A percentile compares a stretch with the other conserved stretches of the same genome.
Evolutionary conservation across 2,888 invertebrate genomes (phyloP).

Genomic region (Iselma pallidipennis): DNA sequence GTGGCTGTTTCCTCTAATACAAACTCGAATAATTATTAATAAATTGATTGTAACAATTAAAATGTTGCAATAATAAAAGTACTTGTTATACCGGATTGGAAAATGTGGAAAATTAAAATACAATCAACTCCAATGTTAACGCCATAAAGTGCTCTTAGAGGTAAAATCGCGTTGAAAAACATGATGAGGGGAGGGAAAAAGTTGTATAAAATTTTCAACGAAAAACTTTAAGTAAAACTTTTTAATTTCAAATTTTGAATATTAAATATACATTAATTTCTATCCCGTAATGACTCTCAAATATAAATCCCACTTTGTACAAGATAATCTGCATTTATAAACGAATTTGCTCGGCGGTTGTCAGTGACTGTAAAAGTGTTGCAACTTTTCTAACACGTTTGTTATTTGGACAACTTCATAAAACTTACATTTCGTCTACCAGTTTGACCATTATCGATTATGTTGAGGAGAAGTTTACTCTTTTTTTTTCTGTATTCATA

Average conservation of each 20-base stretch:
- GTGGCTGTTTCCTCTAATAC: constrained; percentile 26
- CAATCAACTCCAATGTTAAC: constrained; percentile 18
- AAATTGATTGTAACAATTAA: constrained; percentile 34
- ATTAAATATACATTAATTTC: constrained; percentile 31
- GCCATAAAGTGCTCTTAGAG: constrained; percentile 24
- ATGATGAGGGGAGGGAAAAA: neutral
- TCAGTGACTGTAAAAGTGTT: too few relatives aligned
- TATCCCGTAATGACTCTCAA: constrained; percentile 23
- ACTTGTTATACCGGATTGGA: constrained; percentile 24
- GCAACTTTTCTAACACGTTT: too few relatives aligned
- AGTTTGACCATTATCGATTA: too few relatives aligned
- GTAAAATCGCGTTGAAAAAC: neutral
- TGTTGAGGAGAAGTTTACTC: too few relatives aligned
- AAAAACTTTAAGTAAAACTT: constrained; percentile 28
- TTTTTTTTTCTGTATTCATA: too few relatives aligned
- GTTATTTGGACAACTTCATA: too few relatives aligned
- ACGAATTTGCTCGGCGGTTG: neutral
- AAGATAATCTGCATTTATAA: constrained; percentile 2
- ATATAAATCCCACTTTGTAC: constrained; percentile 6
- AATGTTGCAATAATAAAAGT: constrained; percentile 33
- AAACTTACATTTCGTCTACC: too few relatives aligned
- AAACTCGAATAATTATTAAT: constrained; percentile 11
- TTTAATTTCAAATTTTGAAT: constrained; percentile 25
- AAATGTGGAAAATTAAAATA: constrained; percentile 16
- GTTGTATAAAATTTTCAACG: neutral